A percentile compares a stretch with the other conserved stretches of the same genome.
phyloP scores from a whole-genome alignment of 2,113 vertebrate species.

The Oenanthe oenanthe region DNA sequence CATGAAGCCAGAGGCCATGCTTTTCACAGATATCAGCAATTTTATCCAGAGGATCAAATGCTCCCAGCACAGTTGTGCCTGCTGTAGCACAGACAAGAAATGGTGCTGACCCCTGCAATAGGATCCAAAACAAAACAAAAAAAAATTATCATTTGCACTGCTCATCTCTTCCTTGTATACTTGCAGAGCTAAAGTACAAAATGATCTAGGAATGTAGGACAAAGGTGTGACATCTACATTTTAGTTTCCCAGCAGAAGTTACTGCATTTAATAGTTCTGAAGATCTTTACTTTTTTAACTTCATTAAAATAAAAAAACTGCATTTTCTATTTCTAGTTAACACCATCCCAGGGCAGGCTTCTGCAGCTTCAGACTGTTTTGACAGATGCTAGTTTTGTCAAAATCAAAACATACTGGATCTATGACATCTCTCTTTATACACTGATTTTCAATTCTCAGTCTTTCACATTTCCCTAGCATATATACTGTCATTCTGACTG shows the following conservation, averaged over 20 bases:
- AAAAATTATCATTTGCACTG: neutral
- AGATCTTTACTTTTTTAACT: neutral
- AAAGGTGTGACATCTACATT: neutral
- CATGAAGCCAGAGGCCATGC: constrained; percentile 81
- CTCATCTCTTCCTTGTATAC: neutral
- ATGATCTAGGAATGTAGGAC: neutral
- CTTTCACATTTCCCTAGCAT: neutral
- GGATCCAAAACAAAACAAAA: constrained; percentile 24
- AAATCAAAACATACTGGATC: constrained; percentile 23
- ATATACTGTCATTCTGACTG: neutral
- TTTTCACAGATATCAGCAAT: constrained; percentile 79
- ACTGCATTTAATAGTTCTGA: neutral
- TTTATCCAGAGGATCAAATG: constrained; percentile 84
- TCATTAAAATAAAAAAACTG: neutral
- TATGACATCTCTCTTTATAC: neutral
- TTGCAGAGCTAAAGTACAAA: neutral
- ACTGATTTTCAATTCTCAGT: neutral
- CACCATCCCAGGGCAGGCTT: neutral
- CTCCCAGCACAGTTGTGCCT: constrained; percentile 85
- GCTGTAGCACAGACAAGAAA: constrained; percentile 85
- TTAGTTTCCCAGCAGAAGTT: neutral
- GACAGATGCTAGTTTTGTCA: constrained; percentile 23
- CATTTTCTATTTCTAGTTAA: neutral
- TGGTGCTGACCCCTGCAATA: constrained; percentile 78
- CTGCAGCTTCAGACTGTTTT: constrained; percentile 29